Percentiles rank a stretch among this genome's conserved stretches.
Evolutionary conservation across 2,113 vertebrate species (phyloP).

Genomic region (Aramus guarauna): DNA sequence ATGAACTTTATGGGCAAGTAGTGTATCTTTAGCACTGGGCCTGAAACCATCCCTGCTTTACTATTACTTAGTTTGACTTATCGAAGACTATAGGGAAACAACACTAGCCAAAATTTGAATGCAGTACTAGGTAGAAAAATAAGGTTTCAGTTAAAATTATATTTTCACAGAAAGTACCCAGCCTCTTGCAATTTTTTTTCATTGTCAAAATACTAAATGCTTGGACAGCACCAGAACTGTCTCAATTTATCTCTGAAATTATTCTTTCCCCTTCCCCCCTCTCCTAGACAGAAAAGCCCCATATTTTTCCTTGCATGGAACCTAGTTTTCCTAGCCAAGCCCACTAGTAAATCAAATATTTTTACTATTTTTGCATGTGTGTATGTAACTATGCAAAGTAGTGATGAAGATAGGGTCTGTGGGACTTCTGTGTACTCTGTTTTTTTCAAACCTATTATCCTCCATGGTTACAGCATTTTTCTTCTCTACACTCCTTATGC

Average conservation of each 20-base stretch:
- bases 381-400: not conserved
- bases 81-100: not conserved
- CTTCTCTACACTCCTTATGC: not conserved
- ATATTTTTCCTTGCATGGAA: not conserved
- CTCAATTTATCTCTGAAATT: not conserved
- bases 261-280: not conserved
- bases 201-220: not conserved
- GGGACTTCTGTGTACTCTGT: not conserved
- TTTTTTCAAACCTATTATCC: not conserved
- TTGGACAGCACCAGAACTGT: not conserved
- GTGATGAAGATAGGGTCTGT: not conserved
- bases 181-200: not conserved
- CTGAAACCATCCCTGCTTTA: not conserved
- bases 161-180: not conserved
- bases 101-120: not conserved
- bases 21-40: not conserved
- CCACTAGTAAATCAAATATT: not conserved
- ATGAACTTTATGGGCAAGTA: not conserved
- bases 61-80: not conserved
- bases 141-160: not conserved
- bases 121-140: not conserved
- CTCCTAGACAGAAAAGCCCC: not conserved
- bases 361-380: not conserved
- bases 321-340: not conserved
- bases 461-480: not conserved